Conservation (phyloP, 2,113 vertebrate genomes). For the Sturnus vulgaris region DNA sequence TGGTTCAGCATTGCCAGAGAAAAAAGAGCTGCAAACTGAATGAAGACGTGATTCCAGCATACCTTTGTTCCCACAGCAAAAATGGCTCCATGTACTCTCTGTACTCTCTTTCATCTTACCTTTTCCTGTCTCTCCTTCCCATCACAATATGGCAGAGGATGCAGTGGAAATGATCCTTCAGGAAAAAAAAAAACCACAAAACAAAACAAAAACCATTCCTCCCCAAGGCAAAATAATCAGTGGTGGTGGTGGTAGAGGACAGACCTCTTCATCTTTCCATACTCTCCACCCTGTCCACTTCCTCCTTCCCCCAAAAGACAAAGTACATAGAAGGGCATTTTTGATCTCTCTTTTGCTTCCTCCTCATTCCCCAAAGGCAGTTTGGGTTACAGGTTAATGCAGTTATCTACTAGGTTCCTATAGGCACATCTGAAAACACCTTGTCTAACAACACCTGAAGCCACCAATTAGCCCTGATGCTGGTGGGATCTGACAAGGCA, state of each 20-base stretch:
- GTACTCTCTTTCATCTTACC: not conserved
- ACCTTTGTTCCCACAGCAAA: not conserved
- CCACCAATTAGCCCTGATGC: not conserved
- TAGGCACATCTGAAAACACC: not conserved
- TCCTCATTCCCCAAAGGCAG: not conserved
- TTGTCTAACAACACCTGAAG: not conserved
- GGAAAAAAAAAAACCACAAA: not conserved
- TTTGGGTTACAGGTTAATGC: not conserved
- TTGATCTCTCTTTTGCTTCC: not conserved
- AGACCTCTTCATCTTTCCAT: not conserved
- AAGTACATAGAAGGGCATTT: not conserved
- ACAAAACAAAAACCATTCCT: rapidly evolving
- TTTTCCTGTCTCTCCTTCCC: not conserved
- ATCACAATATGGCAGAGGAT: not conserved
- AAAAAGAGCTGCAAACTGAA: constrained; percentile 7
- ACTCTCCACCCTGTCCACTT: not conserved
- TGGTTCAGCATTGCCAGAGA: not conserved
- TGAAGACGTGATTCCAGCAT: not conserved
- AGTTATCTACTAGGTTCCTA: not conserved
- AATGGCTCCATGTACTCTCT: not conserved
- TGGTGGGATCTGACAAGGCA: not conserved
- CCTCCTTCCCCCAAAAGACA: not conserved
- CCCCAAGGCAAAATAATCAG: not conserved
- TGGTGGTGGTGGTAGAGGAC: not conserved
- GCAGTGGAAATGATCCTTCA: not conserved